A percentile compares a stretch with the other conserved stretches of the same genome.
Evolutionary conservation across 2,113 vertebrate genomes (phyloP).

Genomic region (Vulpes lagopus): DNA sequence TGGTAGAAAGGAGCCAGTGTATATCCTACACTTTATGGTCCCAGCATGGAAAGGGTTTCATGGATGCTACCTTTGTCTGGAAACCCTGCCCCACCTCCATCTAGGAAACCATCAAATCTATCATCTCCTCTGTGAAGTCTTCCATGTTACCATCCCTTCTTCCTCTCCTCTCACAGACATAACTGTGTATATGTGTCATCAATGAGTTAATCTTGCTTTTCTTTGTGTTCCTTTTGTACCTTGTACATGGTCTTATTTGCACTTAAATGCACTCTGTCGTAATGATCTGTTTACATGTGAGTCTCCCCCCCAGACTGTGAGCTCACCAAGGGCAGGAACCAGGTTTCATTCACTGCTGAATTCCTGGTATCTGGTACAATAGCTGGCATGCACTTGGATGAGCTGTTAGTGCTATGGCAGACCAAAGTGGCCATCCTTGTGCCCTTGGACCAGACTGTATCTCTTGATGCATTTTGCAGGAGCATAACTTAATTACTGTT

Average conservation of each 20-base stretch:
- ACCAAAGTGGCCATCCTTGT: not conserved
- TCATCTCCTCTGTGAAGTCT: not conserved
- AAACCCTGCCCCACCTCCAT: not conserved
- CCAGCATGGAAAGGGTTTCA: not conserved
- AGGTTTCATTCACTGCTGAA: not conserved
- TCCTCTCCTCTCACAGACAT: not conserved
- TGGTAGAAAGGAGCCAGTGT: not conserved
- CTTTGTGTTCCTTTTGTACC: conserved; percentile 11
- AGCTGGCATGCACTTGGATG: not conserved
- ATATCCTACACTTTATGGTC: not conserved
- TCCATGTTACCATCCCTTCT: not conserved
- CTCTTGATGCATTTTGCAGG: not conserved
- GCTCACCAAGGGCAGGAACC: not conserved
- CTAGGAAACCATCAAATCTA: not conserved
- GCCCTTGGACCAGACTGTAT: not conserved
- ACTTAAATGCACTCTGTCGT: not conserved
- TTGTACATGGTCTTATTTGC: conserved; percentile 15
- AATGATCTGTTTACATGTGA: conserved; percentile 25
- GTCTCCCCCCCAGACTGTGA: not conserved
- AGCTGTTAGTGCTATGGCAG: not conserved
- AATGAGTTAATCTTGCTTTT: conserved; percentile 26
- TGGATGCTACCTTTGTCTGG: not conserved
- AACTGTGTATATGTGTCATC: not conserved
- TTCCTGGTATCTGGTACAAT: not conserved
- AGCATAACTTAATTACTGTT: not conserved